Evolutionary conservation across 1,140 invertebrate species (phyloP), one percentile per base, ranked within the genome.

Genomic region (Drosophila triauraria): DNA sequence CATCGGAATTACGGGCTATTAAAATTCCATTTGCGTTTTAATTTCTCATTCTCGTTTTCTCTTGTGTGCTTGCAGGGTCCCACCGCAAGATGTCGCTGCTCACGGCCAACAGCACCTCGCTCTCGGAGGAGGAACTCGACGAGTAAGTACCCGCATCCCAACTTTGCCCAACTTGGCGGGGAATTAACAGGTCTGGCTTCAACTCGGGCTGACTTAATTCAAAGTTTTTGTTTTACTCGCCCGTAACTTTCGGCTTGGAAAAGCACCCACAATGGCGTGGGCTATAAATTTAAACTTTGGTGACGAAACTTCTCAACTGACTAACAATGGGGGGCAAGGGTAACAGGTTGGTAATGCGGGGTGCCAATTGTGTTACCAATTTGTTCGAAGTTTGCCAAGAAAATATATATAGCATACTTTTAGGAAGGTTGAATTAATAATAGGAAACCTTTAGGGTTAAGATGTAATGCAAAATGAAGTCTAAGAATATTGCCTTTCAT

Each of bases 71-170:
- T 84, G 35, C 80, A 84, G 80, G 20, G 32, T 43, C 44, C 64
- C 54, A 57, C 48, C 60, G 42, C 68, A 92, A 77, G 65, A 92
- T 93, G 90, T 93, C 91, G 57, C 70, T 91, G 47, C 64, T 91
- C 40, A 42, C 76, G 17, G 75, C 57, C 44, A 91, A 91, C 56
- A 92, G 87, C 67, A 75, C 93, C 80, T 94, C 93, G 53, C 75
- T 93, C 9, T 93, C 93, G n/a, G 94, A 94, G 69, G 94, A 94
- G 83, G 94, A 94, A 82, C 74, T 93, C 61, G 94, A 94, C 79
- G 94, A 94, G 94, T 94, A 92, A 94, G 94, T 94, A 77, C 42
- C 44, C 27, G 35, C 32, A 51, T 20, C 25, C 8, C 30, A 57
- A 43, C 42, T 59, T 38, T 20, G 32, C 8, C 53, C 4, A 56